Percentiles rank a stretch among this genome's conserved stretches.
Conservation (phyloP, 2,888 invertebrate genomes). For the Synanthedon tipuliformis region DNA sequence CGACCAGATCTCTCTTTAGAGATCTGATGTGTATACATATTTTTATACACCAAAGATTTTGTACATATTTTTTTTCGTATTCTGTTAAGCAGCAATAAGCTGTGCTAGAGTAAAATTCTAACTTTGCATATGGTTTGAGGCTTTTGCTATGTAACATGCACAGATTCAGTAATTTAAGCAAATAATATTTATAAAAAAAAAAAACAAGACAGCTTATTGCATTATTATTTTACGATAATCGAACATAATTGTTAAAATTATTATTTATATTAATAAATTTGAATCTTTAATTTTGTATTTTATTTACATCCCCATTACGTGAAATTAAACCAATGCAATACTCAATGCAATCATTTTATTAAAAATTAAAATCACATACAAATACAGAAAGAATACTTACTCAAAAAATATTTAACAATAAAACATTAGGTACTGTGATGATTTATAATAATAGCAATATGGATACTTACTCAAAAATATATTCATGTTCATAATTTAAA, state of each 20-base stretch:
- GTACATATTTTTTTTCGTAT: conserved; percentile 50
- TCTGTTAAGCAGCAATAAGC: conserved; percentile 31
- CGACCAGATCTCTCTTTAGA: conserved; percentile 61
- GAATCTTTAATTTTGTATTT: conserved; percentile 5
- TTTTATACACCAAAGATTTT: conserved; percentile 62
- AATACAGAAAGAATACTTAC: too few relatives aligned
- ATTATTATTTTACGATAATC: conserved; percentile 33
- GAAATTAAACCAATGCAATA: too few relatives aligned
- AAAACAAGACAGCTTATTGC: conserved; percentile 55
- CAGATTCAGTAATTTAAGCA: conserved; percentile 18
- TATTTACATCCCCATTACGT: not conserved
- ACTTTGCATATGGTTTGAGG: conserved; percentile 46
- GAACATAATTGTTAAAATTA: conserved; percentile 41
- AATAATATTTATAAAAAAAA: conserved; percentile 23
- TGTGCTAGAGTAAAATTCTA: conserved; percentile 44
- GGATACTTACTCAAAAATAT: too few relatives aligned
- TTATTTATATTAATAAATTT: conserved; percentile 57
- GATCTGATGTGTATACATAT: conserved; percentile 64
- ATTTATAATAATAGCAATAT: too few relatives aligned
- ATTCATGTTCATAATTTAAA: too few relatives aligned
- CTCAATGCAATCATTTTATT: too few relatives aligned
- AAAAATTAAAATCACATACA: too few relatives aligned
- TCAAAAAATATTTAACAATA: too few relatives aligned
- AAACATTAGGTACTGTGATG: too few relatives aligned
- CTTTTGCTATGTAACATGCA: conserved; percentile 56